Evolutionary conservation across 2,888 invertebrate species (phyloP), one percentile per base, ranked within the genome.

Genomic region (Acanthopleura granulata): DNA sequence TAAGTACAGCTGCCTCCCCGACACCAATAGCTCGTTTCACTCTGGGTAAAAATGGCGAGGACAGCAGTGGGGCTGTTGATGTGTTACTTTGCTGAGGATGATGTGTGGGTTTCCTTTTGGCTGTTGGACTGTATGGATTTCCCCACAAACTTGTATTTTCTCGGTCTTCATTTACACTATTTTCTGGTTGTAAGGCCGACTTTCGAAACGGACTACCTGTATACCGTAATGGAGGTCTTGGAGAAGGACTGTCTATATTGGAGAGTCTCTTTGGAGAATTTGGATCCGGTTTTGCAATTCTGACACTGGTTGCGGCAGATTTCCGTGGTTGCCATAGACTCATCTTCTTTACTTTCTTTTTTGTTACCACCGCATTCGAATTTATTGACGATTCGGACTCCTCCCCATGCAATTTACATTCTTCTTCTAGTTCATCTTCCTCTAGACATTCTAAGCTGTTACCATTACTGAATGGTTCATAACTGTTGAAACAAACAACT

Each of bases 1-100:
- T 9, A 27, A 66, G 40, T 12, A 57, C 1, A 57, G n/a, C 22
- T 18, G 57, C 18, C 57, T 57, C n/a, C 12, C 57, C 57, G 12
- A 57, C 22, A 66, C 66, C 66, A 25, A 66, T 66, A 16, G 84
- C 86, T 78, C 85, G 78, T 75, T 85, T 85, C 22, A 87, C 82
- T 70, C 82, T 82, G 12, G 86, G 86, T 74, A 87, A 79, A 75
- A 87, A 82, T 12, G 85, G 84, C 12, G 83, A 74, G 1, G 83
- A 81, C 69, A 83, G 73, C 50, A 84, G 74, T n/a, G 84, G 84
- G 16, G 83, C 84, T 72, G 81, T 79, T 62, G 79, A 62, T 29
- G 40, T 29, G 6, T 14, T 62, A 57, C 29, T 40, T 61, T 18
- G 50, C 50, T 75, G 29, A 61, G 12, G 11, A 40, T 6, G 29